phyloP scores from a whole-genome alignment of 2,888 invertebrate genomes.

The Escarpia spicata region DNA sequence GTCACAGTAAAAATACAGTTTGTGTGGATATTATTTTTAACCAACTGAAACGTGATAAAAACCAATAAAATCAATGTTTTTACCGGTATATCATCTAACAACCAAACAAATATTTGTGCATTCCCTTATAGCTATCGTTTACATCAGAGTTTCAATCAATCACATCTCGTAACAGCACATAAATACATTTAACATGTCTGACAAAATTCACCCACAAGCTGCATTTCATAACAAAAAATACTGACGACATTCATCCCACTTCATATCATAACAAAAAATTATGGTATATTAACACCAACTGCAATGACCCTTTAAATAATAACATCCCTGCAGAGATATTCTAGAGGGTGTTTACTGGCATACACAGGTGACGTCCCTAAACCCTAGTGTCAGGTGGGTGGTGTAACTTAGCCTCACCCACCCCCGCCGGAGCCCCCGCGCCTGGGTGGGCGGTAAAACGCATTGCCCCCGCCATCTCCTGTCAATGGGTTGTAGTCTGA shows the following conservation, averaged over 20 bases:
- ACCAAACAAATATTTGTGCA: neutral
- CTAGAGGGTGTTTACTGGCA: neutral
- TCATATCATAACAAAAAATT: no score
- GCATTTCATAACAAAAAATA: no score
- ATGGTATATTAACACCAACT: no score
- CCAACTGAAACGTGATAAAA: no score
- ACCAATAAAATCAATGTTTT: no score
- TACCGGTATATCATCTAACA: neutral
- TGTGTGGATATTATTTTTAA: no score
- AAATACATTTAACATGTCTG: no score
- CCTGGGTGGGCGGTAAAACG: neutral
- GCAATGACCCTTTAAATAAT: neutral
- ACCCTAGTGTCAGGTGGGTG: neutral
- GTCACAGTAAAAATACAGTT: no score
- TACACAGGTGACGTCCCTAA: neutral
- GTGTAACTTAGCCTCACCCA: neutral
- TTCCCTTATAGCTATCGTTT: neutral
- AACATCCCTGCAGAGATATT: neutral
- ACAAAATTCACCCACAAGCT: no score
- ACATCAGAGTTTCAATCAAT: neutral
- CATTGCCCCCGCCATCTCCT: neutral
- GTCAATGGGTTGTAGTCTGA: neutral
- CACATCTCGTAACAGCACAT: no score
- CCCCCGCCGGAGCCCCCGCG: neutral
- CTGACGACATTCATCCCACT: no score